Conservation (phyloP, 2,888 invertebrate genomes). For the Chymomyza caudatula region DNA sequence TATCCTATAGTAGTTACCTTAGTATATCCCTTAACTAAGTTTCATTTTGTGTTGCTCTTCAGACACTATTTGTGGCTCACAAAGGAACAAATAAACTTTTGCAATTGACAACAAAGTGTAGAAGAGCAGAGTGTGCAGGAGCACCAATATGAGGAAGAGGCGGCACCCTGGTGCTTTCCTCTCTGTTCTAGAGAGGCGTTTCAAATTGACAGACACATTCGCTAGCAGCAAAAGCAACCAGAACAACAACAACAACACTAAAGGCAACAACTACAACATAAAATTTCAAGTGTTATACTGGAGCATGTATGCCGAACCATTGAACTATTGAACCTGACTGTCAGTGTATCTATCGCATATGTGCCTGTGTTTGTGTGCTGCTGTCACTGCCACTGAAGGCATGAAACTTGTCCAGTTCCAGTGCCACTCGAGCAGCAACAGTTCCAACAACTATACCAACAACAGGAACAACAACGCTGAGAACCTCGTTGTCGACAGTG, state of each 20-base stretch:
- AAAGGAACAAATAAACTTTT: slow-evolving; percentile 19
- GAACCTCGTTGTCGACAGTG: not conserved
- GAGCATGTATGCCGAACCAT: not conserved
- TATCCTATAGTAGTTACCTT: not conserved
- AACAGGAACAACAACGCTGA: slow-evolving; percentile 11
- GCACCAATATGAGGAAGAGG: not conserved
- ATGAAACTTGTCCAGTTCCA: slow-evolving; percentile 3
- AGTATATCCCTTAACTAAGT: not conserved
- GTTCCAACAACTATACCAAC: slow-evolving; percentile 20
- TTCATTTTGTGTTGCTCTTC: not conserved
- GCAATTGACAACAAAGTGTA: slow-evolving; percentile 40
- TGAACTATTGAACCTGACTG: slow-evolving; percentile 1
- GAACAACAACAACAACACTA: not conserved
- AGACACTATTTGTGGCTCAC: slow-evolving; percentile 13
- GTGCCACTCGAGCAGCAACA: slow-evolving; percentile 6
- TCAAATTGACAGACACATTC: slow-evolving; percentile 1
- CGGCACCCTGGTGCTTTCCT: not conserved
- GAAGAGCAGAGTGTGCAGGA: not conserved
- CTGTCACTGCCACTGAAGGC: not conserved
- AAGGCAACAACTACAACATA: not conserved
- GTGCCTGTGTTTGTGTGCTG: not conserved
- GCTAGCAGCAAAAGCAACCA: not conserved
- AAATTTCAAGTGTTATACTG: not conserved
- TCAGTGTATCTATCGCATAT: not conserved
- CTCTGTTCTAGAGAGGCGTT: not conserved